Conservation (phyloP, 2,113 vertebrate genomes). For the Rhea americana region DNA sequence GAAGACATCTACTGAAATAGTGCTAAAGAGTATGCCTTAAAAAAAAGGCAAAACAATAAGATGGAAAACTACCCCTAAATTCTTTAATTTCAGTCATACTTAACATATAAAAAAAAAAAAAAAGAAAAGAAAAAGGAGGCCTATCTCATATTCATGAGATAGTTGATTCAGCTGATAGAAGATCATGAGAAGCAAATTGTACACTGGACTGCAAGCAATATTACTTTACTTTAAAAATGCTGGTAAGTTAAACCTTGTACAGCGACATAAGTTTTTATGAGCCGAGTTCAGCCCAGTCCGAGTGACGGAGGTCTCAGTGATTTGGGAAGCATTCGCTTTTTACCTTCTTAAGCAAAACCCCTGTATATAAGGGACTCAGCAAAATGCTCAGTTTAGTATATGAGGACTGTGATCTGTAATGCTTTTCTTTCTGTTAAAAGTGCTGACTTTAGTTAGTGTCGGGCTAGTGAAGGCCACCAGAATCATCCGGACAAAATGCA, state of each 20-base stretch:
- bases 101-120: not conserved
- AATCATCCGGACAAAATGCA: accelerated
- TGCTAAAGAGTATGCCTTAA: not conserved
- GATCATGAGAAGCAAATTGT: not conserved
- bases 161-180: not conserved
- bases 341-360: too few species aligned
- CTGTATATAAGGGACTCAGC: not conserved
- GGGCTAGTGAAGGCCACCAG: not conserved
- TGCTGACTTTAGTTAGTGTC: not conserved
- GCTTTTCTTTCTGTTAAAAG: not conserved
- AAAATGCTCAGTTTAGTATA: too few species aligned
- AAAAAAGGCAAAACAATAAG: not conserved
- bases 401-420: not conserved
- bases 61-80: not conserved
- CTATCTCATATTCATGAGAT: not conserved
- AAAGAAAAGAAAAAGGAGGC: not conserved
- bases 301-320: not conserved
- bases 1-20: not conserved
- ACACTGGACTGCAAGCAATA: accelerated
- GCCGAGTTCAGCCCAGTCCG: not conserved
- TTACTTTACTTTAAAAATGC: not conserved
- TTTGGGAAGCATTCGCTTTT: not conserved
- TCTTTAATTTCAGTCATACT: not conserved
- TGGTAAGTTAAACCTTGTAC: not conserved
- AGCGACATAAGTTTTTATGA: not conserved